Evolutionary conservation across 2,888 invertebrate species (phyloP), one percentile per base, ranked within the genome.

Genomic region (Phrixothrix hirtus): DNA sequence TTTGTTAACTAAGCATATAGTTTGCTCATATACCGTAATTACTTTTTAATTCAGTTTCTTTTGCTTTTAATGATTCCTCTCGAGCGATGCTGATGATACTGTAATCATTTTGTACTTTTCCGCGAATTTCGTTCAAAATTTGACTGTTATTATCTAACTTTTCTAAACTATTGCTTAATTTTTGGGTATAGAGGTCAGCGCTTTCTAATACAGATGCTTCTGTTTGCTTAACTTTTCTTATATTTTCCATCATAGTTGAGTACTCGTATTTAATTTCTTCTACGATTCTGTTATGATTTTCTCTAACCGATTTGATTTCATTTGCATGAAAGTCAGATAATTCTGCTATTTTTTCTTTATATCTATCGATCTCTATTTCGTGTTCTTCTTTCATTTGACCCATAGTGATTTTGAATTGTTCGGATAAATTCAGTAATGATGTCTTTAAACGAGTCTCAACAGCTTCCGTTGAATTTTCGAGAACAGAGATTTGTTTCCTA

Each of bases 371-470:
- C 49, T 75, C 74, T 17, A 63, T 53, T 21, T 66, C 61, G 46
- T 72, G 65, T 43, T 71, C 66, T 14, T 57, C 51, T 36, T 63
- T 65, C 1, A 70, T 6, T 15, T 54, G 55, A 35, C 70, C 69
- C 26, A 81, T 75, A 67, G 81, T 82, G 58, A 79, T 80, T 1
- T 77, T 73, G 55, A 80, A 80, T 57, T 77, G 77, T 58, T 76
- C 78, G 0, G 77, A 73, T 1, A 81, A 51, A 57, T 78, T 78
- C 2, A 80, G 80, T 52, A 80, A 78, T 71, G 85, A 84, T 15
- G 78, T 78, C 66, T 81, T 83, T 72, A 84, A 77, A 59, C 83
- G 75, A 53, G 80, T 81, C 66, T 85, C 85, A 1, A 81, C 72
- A 59, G 81, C 79, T 47, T 73, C 77, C 32, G 81, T 66, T 0